Percentiles rank a stretch among this genome's conserved stretches.
These are phyloP conservation scores for Pygoscelis adeliae DNA, from an alignment of 2,113 vertebrate species.

Conservation along the genomic window DNA sequence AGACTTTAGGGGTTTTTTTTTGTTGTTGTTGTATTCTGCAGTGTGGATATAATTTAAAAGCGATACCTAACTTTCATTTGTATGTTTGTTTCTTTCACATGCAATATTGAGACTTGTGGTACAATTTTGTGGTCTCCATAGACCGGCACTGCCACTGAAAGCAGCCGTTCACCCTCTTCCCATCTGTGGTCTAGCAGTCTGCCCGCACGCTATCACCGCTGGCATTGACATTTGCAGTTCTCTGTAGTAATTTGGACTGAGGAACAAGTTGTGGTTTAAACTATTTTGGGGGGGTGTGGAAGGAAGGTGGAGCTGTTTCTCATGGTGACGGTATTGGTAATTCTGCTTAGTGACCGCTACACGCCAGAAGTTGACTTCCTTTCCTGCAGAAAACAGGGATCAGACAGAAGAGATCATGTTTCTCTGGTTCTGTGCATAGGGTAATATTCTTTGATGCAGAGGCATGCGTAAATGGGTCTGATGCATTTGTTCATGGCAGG, in stretches of 20 bases:
- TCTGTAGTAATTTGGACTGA: background rate
- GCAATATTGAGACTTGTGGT: background rate
- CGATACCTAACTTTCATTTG: rapidly evolving
- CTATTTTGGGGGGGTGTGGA: rapidly evolving
- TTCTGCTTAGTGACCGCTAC: background rate
- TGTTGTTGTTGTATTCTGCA: background rate
- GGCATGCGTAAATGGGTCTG: too few species aligned
- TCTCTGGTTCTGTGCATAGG: background rate
- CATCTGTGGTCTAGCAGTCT: too few species aligned
- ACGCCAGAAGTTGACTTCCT: background rate
- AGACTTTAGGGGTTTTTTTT: rapidly evolving
- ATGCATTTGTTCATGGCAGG: background rate
- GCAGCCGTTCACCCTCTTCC: background rate
- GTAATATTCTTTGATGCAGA: background rate
- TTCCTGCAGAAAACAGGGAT: background rate
- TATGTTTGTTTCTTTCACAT: background rate
- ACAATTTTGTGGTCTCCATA: background rate
- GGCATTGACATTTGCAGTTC: rapidly evolving
- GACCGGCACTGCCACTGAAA: background rate
- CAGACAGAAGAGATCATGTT: rapidly evolving
- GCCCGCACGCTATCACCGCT: rapidly evolving
- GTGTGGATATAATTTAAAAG: background rate
- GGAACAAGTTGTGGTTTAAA: background rate
- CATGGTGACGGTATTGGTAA: rapidly evolving
- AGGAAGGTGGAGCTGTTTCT: background rate